These are phyloP conservation scores for Desoria tigrina DNA, from an alignment of 2,888 invertebrate genomes.

Conservation along the genomic window DNA sequence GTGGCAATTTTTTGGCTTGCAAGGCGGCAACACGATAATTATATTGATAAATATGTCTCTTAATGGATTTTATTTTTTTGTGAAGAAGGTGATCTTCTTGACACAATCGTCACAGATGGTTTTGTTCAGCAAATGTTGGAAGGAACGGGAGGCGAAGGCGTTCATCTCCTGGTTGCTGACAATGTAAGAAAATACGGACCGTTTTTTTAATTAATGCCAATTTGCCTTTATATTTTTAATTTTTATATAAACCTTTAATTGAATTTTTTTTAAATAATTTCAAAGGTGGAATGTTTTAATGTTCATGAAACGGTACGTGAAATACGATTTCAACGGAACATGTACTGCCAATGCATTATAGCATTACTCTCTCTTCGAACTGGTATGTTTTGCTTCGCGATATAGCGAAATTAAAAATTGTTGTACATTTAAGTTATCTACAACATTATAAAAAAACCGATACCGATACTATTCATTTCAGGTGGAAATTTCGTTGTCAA, in stretches of 20 bases:
- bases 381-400: neutral
- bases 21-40: too few species aligned
- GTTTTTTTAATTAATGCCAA: neutral
- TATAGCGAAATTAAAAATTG: neutral
- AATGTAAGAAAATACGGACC: constrained; percentile 8
- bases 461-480: neutral
- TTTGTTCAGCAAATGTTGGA: constrained; percentile 8
- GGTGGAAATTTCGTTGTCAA: constrained; percentile 13
- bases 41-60: too few species aligned
- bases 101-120: constrained; percentile 1
- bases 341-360: constrained; percentile 2
- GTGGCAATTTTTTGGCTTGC: too few species aligned
- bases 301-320: constrained; percentile 10
- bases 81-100: neutral
- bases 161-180: constrained; percentile 17
- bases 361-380: constrained; percentile 2
- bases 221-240: neutral
- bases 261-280: neutral
- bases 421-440: neutral
- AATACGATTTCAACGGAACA: constrained; percentile 2
- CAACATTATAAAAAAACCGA: neutral
- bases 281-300: constrained; percentile 5
- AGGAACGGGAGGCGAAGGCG: constrained; percentile 10
- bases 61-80: neutral
- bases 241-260: neutral